Percentiles rank a stretch among this genome's conserved stretches.
Evolutionary conservation across 1,140 invertebrate species (phyloP).

Genomic region (Pogonus chalceus): DNA sequence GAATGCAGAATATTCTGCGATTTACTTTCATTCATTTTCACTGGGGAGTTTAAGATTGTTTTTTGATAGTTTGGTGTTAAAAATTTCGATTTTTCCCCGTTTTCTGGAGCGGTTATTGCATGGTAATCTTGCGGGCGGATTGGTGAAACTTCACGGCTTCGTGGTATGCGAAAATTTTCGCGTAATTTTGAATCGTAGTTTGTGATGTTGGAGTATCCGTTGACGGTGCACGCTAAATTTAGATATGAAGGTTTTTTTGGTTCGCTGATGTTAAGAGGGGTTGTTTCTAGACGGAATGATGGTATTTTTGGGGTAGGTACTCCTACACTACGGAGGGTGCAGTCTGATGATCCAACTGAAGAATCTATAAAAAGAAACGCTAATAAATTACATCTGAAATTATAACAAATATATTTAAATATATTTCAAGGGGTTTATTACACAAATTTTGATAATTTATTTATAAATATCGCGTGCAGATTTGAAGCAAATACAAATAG

Average conservation of each 20-base stretch:
- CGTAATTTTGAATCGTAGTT: conserved; percentile 71
- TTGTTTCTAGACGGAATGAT: background rate
- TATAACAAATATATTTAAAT: too few species aligned
- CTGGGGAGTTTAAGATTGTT: background rate
- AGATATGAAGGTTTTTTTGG: conserved; percentile 61
- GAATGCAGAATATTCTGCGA: background rate
- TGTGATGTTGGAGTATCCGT: conserved; percentile 75
- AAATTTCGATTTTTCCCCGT: background rate
- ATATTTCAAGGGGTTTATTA: too few species aligned
- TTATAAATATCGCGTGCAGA: too few species aligned
- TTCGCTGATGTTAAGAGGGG: background rate
- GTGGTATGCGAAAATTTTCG: conserved; percentile 52
- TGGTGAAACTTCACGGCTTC: conserved; percentile 55
- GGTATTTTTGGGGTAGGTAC: conserved; percentile 15
- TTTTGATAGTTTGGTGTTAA: conserved; percentile 1
- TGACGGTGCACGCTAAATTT: conserved; percentile 78
- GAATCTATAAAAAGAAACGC: conserved; percentile 26
- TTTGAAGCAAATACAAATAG: too few species aligned
- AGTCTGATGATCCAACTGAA: conserved; percentile 28
- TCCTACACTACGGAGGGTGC: conserved; percentile 27
- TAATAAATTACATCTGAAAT: too few species aligned
- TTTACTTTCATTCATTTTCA: background rate
- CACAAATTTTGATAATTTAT: too few species aligned
- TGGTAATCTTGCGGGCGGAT: conserved; percentile 39
- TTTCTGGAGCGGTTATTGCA: background rate